These are phyloP conservation scores for Ginglymostoma cirratum DNA, from an alignment of 2,113 vertebrate species.

Conservation along the genomic window DNA sequence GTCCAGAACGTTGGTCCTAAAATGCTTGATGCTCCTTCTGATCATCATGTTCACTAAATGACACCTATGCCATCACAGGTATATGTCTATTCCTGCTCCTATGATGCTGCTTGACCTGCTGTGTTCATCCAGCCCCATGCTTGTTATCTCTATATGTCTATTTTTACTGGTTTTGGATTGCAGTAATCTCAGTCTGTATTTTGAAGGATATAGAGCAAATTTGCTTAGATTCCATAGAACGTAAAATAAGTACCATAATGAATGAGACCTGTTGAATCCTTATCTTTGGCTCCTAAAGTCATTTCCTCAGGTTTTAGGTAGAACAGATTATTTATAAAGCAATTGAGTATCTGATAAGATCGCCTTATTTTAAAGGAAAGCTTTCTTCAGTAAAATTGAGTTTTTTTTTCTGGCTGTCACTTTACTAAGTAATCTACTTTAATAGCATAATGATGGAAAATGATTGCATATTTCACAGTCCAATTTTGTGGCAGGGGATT, in stretches of 20 bases:
- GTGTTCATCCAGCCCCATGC: no score
- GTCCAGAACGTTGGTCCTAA: not conserved
- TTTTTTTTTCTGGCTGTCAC: constrained; percentile 18
- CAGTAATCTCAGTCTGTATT: not conserved
- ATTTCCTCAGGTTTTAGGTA: not conserved
- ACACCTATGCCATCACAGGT: not conserved
- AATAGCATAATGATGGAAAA: not conserved
- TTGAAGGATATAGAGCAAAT: not conserved
- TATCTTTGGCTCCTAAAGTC: not conserved
- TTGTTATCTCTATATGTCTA: not conserved
- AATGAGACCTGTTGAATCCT: not conserved
- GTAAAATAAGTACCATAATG: not conserved
- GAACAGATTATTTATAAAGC: not conserved
- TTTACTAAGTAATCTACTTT: not conserved
- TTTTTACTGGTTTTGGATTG: not conserved
- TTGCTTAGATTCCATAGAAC: not conserved
- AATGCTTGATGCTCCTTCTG: not conserved
- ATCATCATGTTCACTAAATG: not conserved
- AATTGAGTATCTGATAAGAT: not conserved
- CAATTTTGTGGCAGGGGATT: not conserved
- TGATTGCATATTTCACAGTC: not conserved
- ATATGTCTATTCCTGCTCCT: not conserved
- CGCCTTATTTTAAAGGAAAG: not conserved
- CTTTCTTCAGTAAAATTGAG: not conserved
- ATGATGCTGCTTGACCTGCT: no score